These are phyloP conservation scores for Anoplolepis gracilipes DNA, from an alignment of 1,140 invertebrate genomes.

Conservation along the genomic window DNA sequence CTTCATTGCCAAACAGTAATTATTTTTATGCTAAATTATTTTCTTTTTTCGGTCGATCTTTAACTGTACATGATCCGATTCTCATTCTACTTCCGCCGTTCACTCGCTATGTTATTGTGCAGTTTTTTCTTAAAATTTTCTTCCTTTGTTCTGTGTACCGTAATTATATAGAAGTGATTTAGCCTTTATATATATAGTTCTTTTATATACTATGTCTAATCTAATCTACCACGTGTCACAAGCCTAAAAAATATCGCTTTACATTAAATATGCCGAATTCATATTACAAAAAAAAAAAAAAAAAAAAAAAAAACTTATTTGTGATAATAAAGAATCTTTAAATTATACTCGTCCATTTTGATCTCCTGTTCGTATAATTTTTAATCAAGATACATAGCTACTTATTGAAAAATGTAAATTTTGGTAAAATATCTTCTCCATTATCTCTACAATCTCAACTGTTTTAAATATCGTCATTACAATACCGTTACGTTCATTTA, in stretches of 20 bases:
- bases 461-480: not conserved
- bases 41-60: not conserved
- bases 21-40: not conserved
- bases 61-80: not conserved
- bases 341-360: not conserved
- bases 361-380: not conserved
- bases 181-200: not conserved
- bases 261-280: not conserved
- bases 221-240: not conserved
- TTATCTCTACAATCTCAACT: not conserved
- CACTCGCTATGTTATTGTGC: not conserved
- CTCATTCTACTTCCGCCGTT: not conserved
- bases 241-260: not conserved
- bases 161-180: conserved; percentile 11
- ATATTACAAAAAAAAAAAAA: not conserved
- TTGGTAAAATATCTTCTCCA: not conserved
- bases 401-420: conserved; percentile 29
- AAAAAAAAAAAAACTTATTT: no score
- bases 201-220: not conserved
- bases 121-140: not conserved
- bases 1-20: not conserved
- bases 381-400: conserved; percentile 4
- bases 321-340: not conserved
- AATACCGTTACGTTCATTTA: conserved; percentile 28
- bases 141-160: not conserved